Conservation (phyloP, 2,113 vertebrate species). For the Corythoichthys intestinalis region DNA sequence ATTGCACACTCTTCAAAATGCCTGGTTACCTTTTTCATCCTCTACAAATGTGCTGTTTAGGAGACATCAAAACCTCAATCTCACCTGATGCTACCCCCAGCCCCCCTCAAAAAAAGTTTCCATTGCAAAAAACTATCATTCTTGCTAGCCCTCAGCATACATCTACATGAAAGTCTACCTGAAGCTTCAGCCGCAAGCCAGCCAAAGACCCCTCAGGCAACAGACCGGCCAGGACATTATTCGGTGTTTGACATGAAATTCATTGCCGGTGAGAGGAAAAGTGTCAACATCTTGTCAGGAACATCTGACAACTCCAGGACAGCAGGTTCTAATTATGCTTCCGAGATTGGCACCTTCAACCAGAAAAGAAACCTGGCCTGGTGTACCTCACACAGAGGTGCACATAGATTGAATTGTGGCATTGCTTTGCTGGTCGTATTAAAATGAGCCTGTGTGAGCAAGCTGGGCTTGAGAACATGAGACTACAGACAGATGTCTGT, state of each 20-base stretch:
- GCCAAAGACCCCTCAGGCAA: constrained; percentile 11
- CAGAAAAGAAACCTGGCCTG: background rate
- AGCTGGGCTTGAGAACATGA: background rate
- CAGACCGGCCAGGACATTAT: background rate
- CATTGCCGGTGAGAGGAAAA: constrained; percentile 15
- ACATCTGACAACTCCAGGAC: constrained; percentile 19
- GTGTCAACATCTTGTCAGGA: constrained; percentile 24
- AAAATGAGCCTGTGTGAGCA: background rate
- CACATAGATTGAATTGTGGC: background rate
- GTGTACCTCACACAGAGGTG: background rate
- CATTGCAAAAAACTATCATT: constrained; percentile 47
- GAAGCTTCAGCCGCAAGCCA: constrained; percentile 16
- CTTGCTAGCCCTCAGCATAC: constrained; percentile 13
- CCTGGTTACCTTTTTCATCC: constrained; percentile 35
- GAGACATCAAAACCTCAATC: constrained; percentile 48
- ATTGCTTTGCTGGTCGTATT: background rate
- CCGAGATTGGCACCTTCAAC: constrained; percentile 1
- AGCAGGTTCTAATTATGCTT: background rate
- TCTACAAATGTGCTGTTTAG: constrained; percentile 37
- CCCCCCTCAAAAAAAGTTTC: constrained; percentile 55
- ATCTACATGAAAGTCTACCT: constrained; percentile 35
- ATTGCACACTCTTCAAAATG: background rate
- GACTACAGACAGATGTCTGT: background rate
- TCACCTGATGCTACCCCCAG: constrained; percentile 48
- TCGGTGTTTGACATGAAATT: constrained; percentile 33